Evolutionary conservation across 2,113 vertebrate species (phyloP).

Genomic region (Corythoichthys intestinalis): DNA sequence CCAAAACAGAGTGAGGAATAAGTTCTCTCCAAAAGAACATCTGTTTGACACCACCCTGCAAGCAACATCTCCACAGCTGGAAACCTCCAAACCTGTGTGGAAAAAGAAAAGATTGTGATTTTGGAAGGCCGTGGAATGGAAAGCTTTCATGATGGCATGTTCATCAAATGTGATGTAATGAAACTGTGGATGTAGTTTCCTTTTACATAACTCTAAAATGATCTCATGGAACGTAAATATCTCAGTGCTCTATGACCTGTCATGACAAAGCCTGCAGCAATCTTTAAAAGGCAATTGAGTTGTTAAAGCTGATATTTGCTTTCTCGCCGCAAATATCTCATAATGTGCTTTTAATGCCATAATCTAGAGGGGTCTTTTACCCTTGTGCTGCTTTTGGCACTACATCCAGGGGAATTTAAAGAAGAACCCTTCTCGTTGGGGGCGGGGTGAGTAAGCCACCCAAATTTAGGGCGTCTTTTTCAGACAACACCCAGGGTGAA

Average conservation of each 20-base stretch:
- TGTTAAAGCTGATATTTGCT: slow-evolving; percentile 46
- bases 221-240: slow-evolving; percentile 11
- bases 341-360: slow-evolving; percentile 41
- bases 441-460: slow-evolving; percentile 40
- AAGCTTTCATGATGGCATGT: slow-evolving; percentile 49
- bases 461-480: slow-evolving; percentile 59
- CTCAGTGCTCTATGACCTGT: slow-evolving; percentile 2
- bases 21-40: slow-evolving; percentile 41
- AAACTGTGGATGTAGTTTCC: slow-evolving; percentile 4
- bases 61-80: slow-evolving; percentile 41
- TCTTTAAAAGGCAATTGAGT: slow-evolving; percentile 38
- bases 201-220: slow-evolving; percentile 11
- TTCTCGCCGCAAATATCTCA: slow-evolving; percentile 35
- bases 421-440: slow-evolving; percentile 16
- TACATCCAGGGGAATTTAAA: slow-evolving; percentile 39
- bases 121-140: slow-evolving; percentile 52
- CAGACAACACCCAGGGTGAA: slow-evolving; percentile 50
- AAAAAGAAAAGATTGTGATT: slow-evolving; percentile 45
- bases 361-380: slow-evolving; percentile 40
- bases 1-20: slow-evolving; percentile 18
- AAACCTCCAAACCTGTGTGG: slow-evolving; percentile 49
- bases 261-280: slow-evolving; percentile 25
- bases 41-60: slow-evolving; percentile 42
- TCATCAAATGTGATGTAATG: slow-evolving; percentile 40
- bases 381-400: slow-evolving; percentile 12